Evolutionary conservation across 2,888 invertebrate species (phyloP).

Genomic region (Hesperia comma): DNA sequence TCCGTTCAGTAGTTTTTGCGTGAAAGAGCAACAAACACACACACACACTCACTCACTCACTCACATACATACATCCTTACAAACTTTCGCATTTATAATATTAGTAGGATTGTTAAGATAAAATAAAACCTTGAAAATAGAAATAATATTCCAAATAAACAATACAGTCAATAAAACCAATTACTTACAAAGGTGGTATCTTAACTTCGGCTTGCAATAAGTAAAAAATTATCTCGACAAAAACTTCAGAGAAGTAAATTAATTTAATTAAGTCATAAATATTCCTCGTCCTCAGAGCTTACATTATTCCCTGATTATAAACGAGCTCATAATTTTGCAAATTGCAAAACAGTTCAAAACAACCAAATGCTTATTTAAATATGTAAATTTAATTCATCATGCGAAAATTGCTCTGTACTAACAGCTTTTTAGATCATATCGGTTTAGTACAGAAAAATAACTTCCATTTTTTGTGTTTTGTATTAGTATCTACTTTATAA

Average conservation of each 20-base stretch:
- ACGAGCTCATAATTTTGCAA: conserved; percentile 33
- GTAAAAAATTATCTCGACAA: background rate
- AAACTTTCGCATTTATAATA: no score
- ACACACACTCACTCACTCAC: no score
- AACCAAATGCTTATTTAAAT: conserved; percentile 35
- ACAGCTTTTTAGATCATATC: conserved; percentile 35
- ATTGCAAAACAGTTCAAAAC: conserved; percentile 36
- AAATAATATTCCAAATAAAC: no score
- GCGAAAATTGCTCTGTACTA: conserved; percentile 35
- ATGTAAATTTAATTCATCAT: conserved; percentile 36
- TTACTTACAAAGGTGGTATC: no score
- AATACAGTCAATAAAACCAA: no score
- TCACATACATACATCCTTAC: no score
- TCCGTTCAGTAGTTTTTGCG: no score
- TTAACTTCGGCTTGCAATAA: background rate
- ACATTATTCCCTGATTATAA: conserved; percentile 35
- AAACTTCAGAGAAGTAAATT: conserved; percentile 17
- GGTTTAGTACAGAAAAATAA: conserved; percentile 5
- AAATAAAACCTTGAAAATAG: no score
- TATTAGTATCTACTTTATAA: no score
- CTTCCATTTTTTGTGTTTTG: no score
- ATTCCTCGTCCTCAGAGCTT: conserved; percentile 16
- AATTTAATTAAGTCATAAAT: conserved; percentile 37
- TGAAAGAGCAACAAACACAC: no score
- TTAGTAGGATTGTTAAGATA: no score